Conservation (phyloP, 2,113 vertebrate genomes). For the Xyliphius kryptos region DNA sequence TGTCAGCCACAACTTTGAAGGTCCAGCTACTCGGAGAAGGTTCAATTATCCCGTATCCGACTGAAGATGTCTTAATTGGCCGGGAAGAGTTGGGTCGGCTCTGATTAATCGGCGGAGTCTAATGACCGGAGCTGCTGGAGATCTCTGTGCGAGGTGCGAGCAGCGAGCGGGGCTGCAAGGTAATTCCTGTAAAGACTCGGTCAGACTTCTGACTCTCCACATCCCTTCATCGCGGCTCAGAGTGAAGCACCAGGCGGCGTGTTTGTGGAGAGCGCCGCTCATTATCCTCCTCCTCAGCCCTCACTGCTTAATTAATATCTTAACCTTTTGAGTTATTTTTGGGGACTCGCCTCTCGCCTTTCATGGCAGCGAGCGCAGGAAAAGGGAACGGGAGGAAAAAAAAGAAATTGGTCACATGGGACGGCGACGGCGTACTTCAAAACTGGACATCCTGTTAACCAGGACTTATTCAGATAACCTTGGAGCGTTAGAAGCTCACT, state of each 20-base stretch:
- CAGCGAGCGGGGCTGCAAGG: conserved; percentile 32
- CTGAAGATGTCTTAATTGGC: conserved; percentile 43
- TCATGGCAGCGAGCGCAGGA: conserved; percentile 28
- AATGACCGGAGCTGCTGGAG: conserved; percentile 40
- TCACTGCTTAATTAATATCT: conserved; percentile 47
- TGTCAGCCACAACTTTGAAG: conserved; percentile 12
- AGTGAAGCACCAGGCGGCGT: conserved; percentile 20
- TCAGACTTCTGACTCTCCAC: conserved; percentile 29
- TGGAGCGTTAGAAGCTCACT: conserved; percentile 45
- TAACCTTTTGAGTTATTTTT: conserved; percentile 48
- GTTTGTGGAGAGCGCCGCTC: conserved; percentile 38
- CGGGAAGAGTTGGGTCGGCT: conserved; percentile 35
- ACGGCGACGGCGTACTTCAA: conserved; percentile 46
- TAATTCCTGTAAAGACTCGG: conserved; percentile 46
- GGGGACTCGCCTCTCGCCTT: conserved; percentile 33
- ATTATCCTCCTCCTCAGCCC: conserved; percentile 40
- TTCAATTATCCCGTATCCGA: conserved; percentile 24
- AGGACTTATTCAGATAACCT: conserved; percentile 54
- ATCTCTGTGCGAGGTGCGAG: conserved; percentile 34
- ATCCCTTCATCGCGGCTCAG: conserved; percentile 30
- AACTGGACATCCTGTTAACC: conserved; percentile 55
- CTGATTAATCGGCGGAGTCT: conserved; percentile 37
- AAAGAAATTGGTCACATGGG: conserved; percentile 36
- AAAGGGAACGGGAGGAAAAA: neutral
- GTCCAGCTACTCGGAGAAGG: conserved; percentile 11